These are phyloP conservation scores for Planococcus citri DNA, from an alignment of 1,140 invertebrate species.

Conservation along the genomic window DNA sequence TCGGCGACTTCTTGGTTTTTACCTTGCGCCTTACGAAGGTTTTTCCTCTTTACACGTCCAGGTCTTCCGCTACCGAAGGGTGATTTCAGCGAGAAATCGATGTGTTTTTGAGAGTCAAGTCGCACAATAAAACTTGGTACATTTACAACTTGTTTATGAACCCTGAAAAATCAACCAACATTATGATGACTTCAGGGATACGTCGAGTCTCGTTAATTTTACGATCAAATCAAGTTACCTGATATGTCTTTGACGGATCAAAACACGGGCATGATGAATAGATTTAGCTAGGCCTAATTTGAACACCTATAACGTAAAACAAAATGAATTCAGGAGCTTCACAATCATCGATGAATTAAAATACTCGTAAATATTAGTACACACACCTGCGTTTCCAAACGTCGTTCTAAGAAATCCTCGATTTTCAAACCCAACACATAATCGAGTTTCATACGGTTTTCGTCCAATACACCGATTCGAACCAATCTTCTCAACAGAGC, in stretches of 20 bases:
- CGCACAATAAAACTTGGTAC: slow-evolving; percentile 97
- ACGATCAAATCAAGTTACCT: slow-evolving; percentile 47
- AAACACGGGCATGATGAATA: slow-evolving; percentile 96
- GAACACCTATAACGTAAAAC: slow-evolving; percentile 60
- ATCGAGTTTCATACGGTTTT: slow-evolving; percentile 99
- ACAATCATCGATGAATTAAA: not conserved
- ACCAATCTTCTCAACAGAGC: slow-evolving; percentile 94
- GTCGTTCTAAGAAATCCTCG: slow-evolving; percentile 98
- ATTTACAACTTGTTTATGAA: slow-evolving; percentile 98
- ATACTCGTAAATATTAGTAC: too few relatives aligned
- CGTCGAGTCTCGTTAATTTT: slow-evolving; percentile 28
- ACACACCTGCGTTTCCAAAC: slow-evolving; percentile 88
- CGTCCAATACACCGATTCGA: slow-evolving; percentile 93
- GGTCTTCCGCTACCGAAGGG: slow-evolving; percentile 96
- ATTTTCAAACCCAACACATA: slow-evolving; percentile 96
- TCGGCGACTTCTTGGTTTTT: slow-evolving; percentile 54
- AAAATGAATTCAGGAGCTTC: not conserved
- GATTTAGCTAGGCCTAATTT: slow-evolving; percentile 97
- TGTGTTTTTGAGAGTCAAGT: slow-evolving; percentile 98
- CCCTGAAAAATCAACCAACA: slow-evolving; percentile 71
- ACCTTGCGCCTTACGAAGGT: slow-evolving; percentile 71
- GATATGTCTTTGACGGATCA: slow-evolving; percentile 98
- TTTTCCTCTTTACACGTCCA: slow-evolving; percentile 99
- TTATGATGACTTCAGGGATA: too few relatives aligned
- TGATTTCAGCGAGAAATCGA: slow-evolving; percentile 97